These are phyloP conservation scores for Rapana venosa DNA, from an alignment of 2,888 invertebrate species.

Conservation along the genomic window DNA sequence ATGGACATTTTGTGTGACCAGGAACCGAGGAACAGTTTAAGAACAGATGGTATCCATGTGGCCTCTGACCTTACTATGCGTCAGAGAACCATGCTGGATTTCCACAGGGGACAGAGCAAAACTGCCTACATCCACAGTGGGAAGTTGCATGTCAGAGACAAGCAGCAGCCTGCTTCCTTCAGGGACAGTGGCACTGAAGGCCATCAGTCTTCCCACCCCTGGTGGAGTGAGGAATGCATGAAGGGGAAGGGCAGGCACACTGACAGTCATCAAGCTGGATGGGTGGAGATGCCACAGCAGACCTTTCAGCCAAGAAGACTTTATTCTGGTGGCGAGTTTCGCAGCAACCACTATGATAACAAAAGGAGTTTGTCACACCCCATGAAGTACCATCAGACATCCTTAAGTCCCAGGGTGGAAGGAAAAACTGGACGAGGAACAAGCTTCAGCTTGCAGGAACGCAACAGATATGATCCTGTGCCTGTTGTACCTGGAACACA, in stretches of 20 bases:
- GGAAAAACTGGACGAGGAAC: background rate
- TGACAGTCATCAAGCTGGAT: background rate
- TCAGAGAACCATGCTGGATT: background rate
- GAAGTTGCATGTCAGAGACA: background rate
- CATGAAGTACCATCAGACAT: background rate
- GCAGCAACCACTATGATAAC: background rate
- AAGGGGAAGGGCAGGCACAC: background rate
- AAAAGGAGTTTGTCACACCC: background rate
- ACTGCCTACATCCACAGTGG: background rate
- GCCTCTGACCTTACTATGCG: background rate
- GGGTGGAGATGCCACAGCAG: background rate
- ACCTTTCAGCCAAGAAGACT: background rate
- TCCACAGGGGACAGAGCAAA: background rate
- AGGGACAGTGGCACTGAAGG: background rate
- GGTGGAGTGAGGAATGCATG: background rate
- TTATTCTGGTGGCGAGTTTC: background rate
- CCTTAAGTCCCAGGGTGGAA: background rate
- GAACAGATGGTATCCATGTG: background rate
- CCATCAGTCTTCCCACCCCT: background rate
- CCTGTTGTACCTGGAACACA: background rate
- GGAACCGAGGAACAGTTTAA: background rate
- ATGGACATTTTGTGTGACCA: background rate
- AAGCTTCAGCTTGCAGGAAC: background rate
- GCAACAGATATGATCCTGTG: background rate
- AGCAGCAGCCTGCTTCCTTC: background rate